Percentiles rank a stretch among this genome's conserved stretches.
phyloP scores from a whole-genome alignment of 1,140 invertebrate species.

The Nephotettix cincticeps region DNA sequence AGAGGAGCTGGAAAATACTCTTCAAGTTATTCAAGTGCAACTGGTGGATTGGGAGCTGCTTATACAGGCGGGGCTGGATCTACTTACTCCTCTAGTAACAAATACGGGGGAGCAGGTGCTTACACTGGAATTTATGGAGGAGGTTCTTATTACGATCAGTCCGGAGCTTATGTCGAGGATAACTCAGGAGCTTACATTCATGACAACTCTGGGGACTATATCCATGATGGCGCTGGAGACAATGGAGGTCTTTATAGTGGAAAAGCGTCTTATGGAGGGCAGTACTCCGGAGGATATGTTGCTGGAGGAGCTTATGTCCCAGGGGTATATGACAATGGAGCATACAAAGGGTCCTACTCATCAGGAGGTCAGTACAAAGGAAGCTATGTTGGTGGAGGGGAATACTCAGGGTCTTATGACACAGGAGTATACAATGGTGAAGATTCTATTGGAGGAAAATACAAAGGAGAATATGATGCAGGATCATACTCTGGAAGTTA shows the following conservation, averaged over 20 bases:
- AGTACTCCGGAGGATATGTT: slow-evolving; percentile 18
- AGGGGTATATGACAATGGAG: slow-evolving; percentile 17
- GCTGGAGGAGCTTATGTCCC: slow-evolving; percentile 8
- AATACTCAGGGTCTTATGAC: slow-evolving; percentile 26
- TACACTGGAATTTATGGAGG: slow-evolving; percentile 9
- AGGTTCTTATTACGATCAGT: slow-evolving; percentile 14
- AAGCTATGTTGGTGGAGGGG: neutral
- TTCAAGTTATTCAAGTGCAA: slow-evolving; percentile 30
- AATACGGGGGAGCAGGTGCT: neutral
- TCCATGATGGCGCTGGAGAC: slow-evolving; percentile 18
- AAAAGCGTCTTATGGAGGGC: slow-evolving; percentile 4
- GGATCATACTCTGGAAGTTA: slow-evolving; percentile 19
- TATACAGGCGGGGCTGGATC: slow-evolving; percentile 5
- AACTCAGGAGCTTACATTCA: slow-evolving; percentile 24
- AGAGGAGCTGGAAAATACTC: slow-evolving; percentile 23
- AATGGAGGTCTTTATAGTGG: neutral
- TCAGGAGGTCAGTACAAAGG: slow-evolving; percentile 18
- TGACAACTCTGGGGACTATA: slow-evolving; percentile 22
- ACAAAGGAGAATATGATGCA: slow-evolving; percentile 8
- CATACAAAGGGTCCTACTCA: slow-evolving; percentile 22
- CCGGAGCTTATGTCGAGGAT: slow-evolving; percentile 23
- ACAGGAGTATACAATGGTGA: neutral
- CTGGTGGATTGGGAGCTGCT: slow-evolving; percentile 28
- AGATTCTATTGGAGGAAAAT: neutral
- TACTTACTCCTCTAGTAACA: neutral